Evolutionary conservation across 2,888 invertebrate genomes (phyloP).

Genomic region (Calephelis perditalis): DNA sequence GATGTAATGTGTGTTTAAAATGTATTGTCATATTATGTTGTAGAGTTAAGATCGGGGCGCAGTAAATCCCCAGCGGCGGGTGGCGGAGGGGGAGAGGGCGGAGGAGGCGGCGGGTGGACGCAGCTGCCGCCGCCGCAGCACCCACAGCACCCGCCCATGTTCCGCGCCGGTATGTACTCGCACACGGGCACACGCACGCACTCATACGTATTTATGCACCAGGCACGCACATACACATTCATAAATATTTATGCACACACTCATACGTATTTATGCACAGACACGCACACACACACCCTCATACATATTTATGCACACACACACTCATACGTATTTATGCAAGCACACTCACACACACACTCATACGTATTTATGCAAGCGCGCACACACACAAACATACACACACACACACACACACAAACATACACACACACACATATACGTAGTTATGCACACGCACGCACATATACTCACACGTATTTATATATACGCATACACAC

Average conservation of each 20-base stretch:
- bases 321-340: no score
- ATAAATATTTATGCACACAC: neutral
- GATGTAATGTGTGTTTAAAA: no score
- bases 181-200: neutral
- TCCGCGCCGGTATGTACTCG: conserved; percentile 47
- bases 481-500: neutral
- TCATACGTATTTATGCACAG: conserved; percentile 17
- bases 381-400: conserved; percentile 16
- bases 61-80: conserved; percentile 1
- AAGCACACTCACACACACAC: no score
- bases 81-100: neutral
- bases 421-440: no score
- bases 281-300: neutral
- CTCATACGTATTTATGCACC: neutral
- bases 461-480: neutral
- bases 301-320: no score
- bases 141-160: conserved; percentile 38
- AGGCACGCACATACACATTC: neutral
- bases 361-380: no score
- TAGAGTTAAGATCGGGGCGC: neutral
- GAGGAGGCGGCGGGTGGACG: conserved; percentile 23
- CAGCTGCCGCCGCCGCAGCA: conserved; percentile 27
- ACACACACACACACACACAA: neutral
- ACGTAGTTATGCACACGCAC: no score
- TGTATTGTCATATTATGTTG: neutral